Conservation (phyloP, 2,797 vertebrate genomes). For the Naso thynnoides region DNA sequence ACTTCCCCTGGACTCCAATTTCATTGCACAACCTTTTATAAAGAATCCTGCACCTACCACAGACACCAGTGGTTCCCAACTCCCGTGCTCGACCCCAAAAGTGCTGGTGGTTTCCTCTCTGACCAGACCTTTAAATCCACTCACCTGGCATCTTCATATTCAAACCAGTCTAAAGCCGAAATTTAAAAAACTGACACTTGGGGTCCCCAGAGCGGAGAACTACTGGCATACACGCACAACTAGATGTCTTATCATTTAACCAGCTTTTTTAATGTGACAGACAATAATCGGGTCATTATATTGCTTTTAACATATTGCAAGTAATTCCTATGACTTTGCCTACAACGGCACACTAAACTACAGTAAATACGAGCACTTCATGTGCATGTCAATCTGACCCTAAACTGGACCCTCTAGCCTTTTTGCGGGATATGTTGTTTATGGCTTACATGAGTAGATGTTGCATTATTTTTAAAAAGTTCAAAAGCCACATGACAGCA, state of each 20-base stretch:
- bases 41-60: slow-evolving; percentile 55
- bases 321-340: slow-evolving; percentile 78
- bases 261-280: slow-evolving; percentile 71
- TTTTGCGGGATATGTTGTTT: slow-evolving; percentile 55
- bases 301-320: slow-evolving; percentile 85
- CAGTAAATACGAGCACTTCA: slow-evolving; percentile 72
- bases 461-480: slow-evolving; percentile 64
- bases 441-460: slow-evolving; percentile 79
- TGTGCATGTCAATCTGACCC: slow-evolving; percentile 62
- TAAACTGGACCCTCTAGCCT: slow-evolving; percentile 63
- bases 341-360: slow-evolving; percentile 72
- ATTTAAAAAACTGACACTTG: slow-evolving; percentile 34
- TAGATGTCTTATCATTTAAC: slow-evolving; percentile 54
- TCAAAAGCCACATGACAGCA: slow-evolving; percentile 65
- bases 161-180: slow-evolving; percentile 24
- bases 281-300: slow-evolving; percentile 71
- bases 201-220: slow-evolving; percentile 62
- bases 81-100: slow-evolving; percentile 33
- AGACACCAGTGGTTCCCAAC: slow-evolving; percentile 55
- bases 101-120: slow-evolving; percentile 24
- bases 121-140: slow-evolving; percentile 7
- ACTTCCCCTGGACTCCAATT: slow-evolving; percentile 56
- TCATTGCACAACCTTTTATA: slow-evolving; percentile 69
- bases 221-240: slow-evolving; percentile 51
- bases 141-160: slow-evolving; percentile 2